A percentile compares a stretch with the other conserved stretches of the same genome.
These are phyloP conservation scores for Acanthiza pusilla DNA, from an alignment of 2,797 vertebrate genomes.

Conservation along the genomic window DNA sequence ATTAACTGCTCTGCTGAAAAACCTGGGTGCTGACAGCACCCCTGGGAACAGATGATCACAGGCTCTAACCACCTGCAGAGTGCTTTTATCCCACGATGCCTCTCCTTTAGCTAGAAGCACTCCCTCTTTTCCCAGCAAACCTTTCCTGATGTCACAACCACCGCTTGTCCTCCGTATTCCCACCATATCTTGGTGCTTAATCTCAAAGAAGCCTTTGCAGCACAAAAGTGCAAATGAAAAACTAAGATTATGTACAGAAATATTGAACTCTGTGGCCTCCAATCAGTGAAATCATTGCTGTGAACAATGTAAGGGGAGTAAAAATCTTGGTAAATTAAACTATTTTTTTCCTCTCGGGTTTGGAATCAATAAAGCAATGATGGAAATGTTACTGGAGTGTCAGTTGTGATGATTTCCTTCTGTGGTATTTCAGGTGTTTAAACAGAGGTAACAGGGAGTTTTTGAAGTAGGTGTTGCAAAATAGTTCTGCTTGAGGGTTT, in stretches of 20 bases:
- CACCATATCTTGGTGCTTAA: neutral
- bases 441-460: neutral
- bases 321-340: neutral
- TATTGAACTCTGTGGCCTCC: neutral
- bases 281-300: neutral
- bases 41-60: neutral
- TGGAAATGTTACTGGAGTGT: neutral
- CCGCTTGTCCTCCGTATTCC: neutral
- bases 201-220: neutral
- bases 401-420: neutral
- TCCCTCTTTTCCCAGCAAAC: neutral
- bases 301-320: neutral
- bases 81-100: neutral
- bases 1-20: neutral
- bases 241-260: neutral
- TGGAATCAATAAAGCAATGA: conserved; percentile 27
- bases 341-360: neutral
- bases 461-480: neutral
- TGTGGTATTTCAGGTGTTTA: neutral
- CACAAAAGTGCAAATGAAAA: neutral
- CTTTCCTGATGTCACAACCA: neutral
- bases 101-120: neutral
- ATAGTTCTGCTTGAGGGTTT: neutral
- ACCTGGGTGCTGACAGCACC: neutral
- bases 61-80: neutral